These are phyloP conservation scores for Pissodes strobi DNA, from an alignment of 1,140 invertebrate species.

Conservation along the genomic window DNA sequence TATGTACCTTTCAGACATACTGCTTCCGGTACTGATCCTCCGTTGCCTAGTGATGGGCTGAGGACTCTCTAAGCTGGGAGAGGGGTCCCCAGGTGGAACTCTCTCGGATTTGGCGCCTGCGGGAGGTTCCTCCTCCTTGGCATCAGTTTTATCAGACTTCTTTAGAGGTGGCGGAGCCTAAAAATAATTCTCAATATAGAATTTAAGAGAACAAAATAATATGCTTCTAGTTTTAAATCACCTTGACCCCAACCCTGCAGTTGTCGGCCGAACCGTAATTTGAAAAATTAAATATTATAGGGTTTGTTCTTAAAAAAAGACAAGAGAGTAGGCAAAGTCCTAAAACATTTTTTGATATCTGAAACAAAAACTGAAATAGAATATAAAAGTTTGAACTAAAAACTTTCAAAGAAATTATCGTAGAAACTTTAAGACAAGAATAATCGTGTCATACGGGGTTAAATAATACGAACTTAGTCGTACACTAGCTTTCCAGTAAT, in stretches of 20 bases:
- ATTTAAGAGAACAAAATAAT: neutral
- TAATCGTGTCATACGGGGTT: no score
- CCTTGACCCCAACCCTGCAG: no score
- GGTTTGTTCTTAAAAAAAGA: no score
- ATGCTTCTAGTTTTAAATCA: neutral
- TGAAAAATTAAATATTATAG: no score
- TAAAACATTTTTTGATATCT: no score
- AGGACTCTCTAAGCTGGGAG: constrained; percentile 57
- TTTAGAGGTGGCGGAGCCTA: constrained; percentile 45
- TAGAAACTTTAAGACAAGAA: no score
- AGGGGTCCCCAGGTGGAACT: constrained; percentile 46
- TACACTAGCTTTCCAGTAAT: neutral
- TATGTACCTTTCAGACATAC: constrained; percentile 65
- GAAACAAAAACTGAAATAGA: no score
- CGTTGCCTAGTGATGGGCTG: constrained; percentile 64
- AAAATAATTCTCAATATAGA: neutral
- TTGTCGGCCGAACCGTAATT: no score
- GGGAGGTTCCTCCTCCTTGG: constrained; percentile 55
- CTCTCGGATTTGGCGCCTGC: constrained; percentile 16
- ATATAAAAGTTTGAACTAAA: no score
- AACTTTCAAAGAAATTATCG: no score
- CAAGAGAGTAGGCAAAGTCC: no score
- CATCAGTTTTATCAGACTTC: constrained; percentile 56
- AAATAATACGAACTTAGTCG: no score
- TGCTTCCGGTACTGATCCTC: constrained; percentile 72